Percentiles rank a stretch among this genome's conserved stretches.
Conservation (phyloP, 2,797 vertebrate genomes). For the Danio aesculapii region DNA sequence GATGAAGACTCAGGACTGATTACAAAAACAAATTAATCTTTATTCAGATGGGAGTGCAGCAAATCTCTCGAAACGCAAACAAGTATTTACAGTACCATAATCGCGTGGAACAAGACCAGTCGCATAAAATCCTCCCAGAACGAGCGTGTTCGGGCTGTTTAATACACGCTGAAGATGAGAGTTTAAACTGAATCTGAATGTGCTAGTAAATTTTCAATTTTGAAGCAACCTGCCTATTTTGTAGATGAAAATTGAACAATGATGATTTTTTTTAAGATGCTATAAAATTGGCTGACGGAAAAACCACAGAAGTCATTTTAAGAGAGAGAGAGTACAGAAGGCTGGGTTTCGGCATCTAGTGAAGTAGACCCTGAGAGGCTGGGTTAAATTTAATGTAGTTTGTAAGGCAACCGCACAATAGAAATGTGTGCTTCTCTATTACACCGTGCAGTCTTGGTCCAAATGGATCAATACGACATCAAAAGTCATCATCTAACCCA, state of each 20-base stretch:
- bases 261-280: constrained; percentile 45
- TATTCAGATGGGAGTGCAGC: constrained; percentile 65
- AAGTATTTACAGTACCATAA: constrained; percentile 67
- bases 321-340: constrained; percentile 17
- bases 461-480: constrained; percentile 52
- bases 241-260: constrained; percentile 53
- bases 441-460: constrained; percentile 3
- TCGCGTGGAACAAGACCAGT: constrained; percentile 58
- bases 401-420: constrained; percentile 48
- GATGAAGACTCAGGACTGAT: constrained; percentile 64
- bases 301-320: constrained; percentile 27
- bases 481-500: constrained; percentile 54
- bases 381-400: constrained; percentile 49
- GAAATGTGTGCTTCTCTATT: constrained; percentile 39
- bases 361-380: constrained; percentile 46
- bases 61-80: constrained; percentile 67
- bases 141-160: constrained; percentile 45
- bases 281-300: constrained; percentile 43
- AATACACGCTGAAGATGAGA: constrained; percentile 38
- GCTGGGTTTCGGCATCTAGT: neutral
- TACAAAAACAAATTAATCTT: constrained; percentile 72
- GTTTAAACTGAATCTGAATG: constrained; percentile 56
- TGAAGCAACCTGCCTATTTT: constrained; percentile 48
- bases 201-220: constrained; percentile 55
- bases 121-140: constrained; percentile 54